Conservation (phyloP, 1,140 invertebrate species). For the Drosophila oshimai region DNA sequence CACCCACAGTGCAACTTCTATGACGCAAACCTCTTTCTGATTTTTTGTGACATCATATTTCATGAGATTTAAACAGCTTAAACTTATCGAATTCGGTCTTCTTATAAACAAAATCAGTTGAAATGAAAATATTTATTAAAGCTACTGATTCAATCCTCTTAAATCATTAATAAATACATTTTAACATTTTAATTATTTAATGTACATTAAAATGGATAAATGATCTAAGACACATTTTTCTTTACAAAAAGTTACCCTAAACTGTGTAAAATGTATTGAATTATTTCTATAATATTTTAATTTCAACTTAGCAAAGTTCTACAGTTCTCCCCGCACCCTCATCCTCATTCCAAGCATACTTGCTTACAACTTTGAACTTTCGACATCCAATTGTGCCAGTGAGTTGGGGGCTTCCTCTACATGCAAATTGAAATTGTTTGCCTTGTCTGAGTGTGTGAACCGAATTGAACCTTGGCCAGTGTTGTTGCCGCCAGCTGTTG, state of each 20-base stretch:
- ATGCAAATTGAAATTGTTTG: conserved; percentile 79
- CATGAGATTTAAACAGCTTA: too few species aligned
- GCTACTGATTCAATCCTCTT: too few species aligned
- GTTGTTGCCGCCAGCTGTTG: conserved; percentile 53
- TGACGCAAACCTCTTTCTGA: not conserved
- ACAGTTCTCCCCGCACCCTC: not conserved
- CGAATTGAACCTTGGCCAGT: conserved; percentile 52
- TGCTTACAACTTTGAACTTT: conserved; percentile 40
- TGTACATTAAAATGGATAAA: too few species aligned
- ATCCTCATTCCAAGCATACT: not conserved
- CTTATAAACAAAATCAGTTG: too few species aligned
- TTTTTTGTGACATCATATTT: too few species aligned
- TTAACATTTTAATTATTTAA: too few species aligned
- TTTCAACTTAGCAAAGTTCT: not conserved
- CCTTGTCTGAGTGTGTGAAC: conserved; percentile 67
- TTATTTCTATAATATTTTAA: not conserved
- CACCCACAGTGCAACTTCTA: not conserved
- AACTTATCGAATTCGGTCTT: too few species aligned
- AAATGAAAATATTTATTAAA: too few species aligned
- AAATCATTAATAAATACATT: too few species aligned
- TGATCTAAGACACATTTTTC: too few species aligned
- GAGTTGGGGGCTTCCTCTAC: conserved; percentile 52
- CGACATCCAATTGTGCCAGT: conserved; percentile 16
- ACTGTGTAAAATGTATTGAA: too few species aligned
- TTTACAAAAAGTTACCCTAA: too few species aligned